Base-by-base conservation (phyloP, 2,113 vertebrate genomes). In the Nycticorax nycticorax region DNA sequence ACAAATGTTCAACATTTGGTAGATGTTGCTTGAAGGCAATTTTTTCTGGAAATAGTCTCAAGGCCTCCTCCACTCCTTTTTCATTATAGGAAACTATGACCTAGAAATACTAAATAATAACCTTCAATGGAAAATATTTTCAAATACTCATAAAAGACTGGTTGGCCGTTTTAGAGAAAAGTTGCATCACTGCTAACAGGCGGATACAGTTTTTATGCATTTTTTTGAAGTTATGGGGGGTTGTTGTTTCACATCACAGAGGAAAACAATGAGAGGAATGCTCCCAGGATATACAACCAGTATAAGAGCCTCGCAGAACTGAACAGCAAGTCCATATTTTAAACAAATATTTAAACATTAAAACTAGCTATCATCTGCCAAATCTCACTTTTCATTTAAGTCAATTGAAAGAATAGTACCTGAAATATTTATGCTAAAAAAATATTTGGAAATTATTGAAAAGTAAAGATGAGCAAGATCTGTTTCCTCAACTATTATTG, bases 1-100 rank as follows among this genome's bases (percentile, higher is more conserved):
- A 75, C 84, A 96, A 93, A 85, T 88, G 81, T 53, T 89, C 87
- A 92, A 80, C 89, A 93, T 94, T 96, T 95, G 69, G 72, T 83
- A 73, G 50, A 92, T 92, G n/a, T 89, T 92, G 81, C 52, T 92
- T 82, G 59, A 85, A 94, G 74, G 79, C 52, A 87, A 52, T 84
- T 75, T 85, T 77, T 82, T 66, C 78, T 83, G 76, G 76, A 93
- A 97, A 48, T 21, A 95, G 22, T 86, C 64, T 95, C 74, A 75
- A 93, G 57, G 47, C 15, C 8, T 45, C 27, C 43, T 96, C 45
- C 56, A 35, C 5, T 68, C 28, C 55, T 59, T 88, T 89, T 91
- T 53, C 41, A 71, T 83, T 74, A 71, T 55, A 41, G 62, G 64
- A 90, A 97, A 93, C 33, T 39, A 78, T 92, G 13, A 81, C 64